These are phyloP conservation scores for Tenrec ecaudatus DNA, from an alignment of 2,113 vertebrate species.

Conservation along the genomic window DNA sequence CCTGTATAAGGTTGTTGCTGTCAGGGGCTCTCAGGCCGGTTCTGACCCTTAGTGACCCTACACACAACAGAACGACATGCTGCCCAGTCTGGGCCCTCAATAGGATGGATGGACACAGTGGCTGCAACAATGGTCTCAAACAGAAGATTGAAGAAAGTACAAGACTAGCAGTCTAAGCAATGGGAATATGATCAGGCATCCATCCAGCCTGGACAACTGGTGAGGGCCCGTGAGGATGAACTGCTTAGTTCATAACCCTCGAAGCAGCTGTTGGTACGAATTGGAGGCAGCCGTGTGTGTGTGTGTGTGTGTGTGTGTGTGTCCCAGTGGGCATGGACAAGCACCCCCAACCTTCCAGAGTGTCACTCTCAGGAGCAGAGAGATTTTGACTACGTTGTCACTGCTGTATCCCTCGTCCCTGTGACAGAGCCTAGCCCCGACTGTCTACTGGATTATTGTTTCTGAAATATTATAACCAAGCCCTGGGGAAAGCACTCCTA, in stretches of 20 bases:
- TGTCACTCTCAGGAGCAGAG: background rate
- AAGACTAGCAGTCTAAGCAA: too few relatives aligned
- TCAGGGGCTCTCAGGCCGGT: too few relatives aligned
- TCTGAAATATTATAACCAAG: background rate
- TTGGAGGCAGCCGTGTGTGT: background rate
- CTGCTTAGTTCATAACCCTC: background rate
- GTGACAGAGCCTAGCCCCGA: background rate
- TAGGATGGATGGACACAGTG: too few relatives aligned
- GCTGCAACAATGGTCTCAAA: too few relatives aligned
- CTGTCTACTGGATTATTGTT: background rate
- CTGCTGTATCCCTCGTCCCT: background rate
- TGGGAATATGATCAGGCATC: background rate
- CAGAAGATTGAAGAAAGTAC: too few relatives aligned
- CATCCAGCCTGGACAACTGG: background rate
- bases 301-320: too few relatives aligned
- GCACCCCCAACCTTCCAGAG: background rate
- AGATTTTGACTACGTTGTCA: background rate
- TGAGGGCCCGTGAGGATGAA: background rate
- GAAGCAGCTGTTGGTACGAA: background rate
- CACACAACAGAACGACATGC: too few relatives aligned
- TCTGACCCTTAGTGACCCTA: too few relatives aligned
- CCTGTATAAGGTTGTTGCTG: too few relatives aligned
- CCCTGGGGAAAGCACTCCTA: background rate
- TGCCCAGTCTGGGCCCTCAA: too few relatives aligned
- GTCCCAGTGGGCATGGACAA: too few relatives aligned